Evolutionary conservation across 2,797 vertebrate species (phyloP), one percentile per base, ranked within the genome.

Genomic region (Dicrostonyx torquatus): DNA sequence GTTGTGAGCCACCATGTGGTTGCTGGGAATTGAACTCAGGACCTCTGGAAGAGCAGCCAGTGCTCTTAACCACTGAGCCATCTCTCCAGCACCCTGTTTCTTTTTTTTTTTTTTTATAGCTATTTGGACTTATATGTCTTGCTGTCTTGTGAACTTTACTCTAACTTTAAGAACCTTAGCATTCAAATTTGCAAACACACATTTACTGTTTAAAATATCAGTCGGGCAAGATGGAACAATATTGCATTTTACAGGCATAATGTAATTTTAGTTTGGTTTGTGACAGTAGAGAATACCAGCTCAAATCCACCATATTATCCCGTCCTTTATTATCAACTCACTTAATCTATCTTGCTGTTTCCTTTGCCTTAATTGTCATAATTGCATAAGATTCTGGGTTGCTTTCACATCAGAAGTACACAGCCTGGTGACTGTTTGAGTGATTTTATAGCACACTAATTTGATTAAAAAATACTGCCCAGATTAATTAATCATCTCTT

Each of bases 41-140:
- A n/a, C n/a, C n/a, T n/a, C n/a, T n/a, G n/a, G n/a, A n/a, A n/a
- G n/a, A n/a, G n/a, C n/a, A n/a, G n/a, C n/a, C n/a, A n/a, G n/a
- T n/a, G n/a, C n/a, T n/a, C n/a, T n/a, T n/a, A n/a, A n/a, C n/a
- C n/a, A n/a, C n/a, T n/a, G n/a, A n/a, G n/a, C n/a, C n/a, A n/a
- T n/a, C n/a, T n/a, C n/a, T n/a, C n/a, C n/a, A n/a, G n/a, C n/a
- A n/a, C n/a, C n/a, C n/a, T n/a, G n/a, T n/a, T n/a, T n/a, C n/a
- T n/a, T n/a, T n/a, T n/a, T n/a, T n/a, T 94, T 50, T 50, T 58
- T 64, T 86, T 87, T 96, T 48, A 93, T 88, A 88, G 85, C 53
- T 95, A 31, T 90, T 96, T 87, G 93, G 80, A 95, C 22, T 92
- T 78, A 60, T 15, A 87, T 24, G 13, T 92, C 48, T 91, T 96